Evolutionary conservation across 2,113 vertebrate genomes (phyloP).

Genomic region (Paramisgurnus dabryanus): DNA sequence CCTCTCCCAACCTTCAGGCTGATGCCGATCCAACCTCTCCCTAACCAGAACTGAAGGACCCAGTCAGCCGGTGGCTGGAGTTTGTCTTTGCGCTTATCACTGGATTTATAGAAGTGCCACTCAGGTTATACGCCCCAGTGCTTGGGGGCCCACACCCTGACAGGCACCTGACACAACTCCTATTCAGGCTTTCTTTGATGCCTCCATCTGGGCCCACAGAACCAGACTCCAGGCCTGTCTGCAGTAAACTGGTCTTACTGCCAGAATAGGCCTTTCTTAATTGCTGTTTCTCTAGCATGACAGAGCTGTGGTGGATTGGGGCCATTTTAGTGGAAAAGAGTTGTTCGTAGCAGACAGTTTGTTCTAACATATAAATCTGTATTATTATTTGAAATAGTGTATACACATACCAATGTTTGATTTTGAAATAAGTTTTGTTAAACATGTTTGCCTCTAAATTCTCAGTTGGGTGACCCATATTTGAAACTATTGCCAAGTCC

Average conservation of each 20-base stretch:
- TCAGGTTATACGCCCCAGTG: constrained; percentile 68
- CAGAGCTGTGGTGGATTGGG: background rate
- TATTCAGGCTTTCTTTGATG: constrained; percentile 48
- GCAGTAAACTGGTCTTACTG: constrained; percentile 32
- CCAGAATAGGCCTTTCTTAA: constrained; percentile 17
- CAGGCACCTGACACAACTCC: constrained; percentile 66
- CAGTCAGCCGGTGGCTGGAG: constrained; percentile 86
- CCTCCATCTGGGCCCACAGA: constrained; percentile 5
- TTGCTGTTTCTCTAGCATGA: constrained; percentile 22
- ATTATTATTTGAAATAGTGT: background rate
- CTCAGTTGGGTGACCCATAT: too few species aligned
- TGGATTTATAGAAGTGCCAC: constrained; percentile 96
- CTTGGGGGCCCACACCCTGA: constrained; percentile 51
- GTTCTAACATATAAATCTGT: background rate
- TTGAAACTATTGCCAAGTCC: too few species aligned
- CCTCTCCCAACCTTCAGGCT: constrained; percentile 36
- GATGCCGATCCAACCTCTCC: constrained; percentile 28
- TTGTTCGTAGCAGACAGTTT: background rate
- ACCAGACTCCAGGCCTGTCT: constrained; percentile 14
- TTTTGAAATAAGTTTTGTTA: too few species aligned
- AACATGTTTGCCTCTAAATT: too few species aligned
- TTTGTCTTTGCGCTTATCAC: constrained; percentile 96
- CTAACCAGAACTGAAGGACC: constrained; percentile 93
- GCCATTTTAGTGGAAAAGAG: background rate
- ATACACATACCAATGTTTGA: background rate